Evolutionary conservation across 2,113 vertebrate species (phyloP).

Genomic region (Cheilinus undulatus): DNA sequence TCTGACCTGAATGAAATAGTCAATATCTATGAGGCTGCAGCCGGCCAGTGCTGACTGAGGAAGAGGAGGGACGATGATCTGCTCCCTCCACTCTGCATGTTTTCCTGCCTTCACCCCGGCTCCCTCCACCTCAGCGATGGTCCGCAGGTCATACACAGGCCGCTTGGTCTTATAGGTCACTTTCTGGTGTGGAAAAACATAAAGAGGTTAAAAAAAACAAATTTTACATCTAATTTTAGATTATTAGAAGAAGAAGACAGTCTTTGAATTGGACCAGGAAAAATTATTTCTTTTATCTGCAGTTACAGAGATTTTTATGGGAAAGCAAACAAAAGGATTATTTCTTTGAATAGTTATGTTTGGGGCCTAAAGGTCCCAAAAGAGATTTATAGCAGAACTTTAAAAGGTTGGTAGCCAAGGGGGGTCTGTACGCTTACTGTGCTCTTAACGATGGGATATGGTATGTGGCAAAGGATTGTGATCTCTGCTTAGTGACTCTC

Average conservation of each 20-base stretch:
- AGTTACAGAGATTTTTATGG: not conserved
- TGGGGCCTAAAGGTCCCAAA: not conserved
- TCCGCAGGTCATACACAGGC: slow-evolving; percentile 90
- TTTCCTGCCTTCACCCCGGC: slow-evolving; percentile 93
- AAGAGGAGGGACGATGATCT: slow-evolving; percentile 94
- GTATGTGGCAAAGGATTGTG: not conserved
- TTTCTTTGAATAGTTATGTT: not conserved
- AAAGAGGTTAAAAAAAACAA: not conserved
- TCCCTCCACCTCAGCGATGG: slow-evolving; percentile 94
- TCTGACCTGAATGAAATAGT: slow-evolving; percentile 94
- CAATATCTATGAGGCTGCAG: slow-evolving; percentile 94
- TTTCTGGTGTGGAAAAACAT: slow-evolving; percentile 82
- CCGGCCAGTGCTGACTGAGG: slow-evolving; percentile 92
- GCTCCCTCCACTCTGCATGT: slow-evolving; percentile 93
- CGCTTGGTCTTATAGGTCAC: slow-evolving; percentile 94
- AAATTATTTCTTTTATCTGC: not conserved
- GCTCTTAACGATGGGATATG: not conserved
- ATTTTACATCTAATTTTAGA: not conserved
- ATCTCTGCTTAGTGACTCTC: too few relatives aligned
- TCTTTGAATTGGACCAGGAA: slow-evolving; percentile 1
- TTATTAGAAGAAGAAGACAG: not conserved
- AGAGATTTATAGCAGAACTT: slow-evolving; percentile 19
- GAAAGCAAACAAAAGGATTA: not conserved
- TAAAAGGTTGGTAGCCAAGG: not conserved
- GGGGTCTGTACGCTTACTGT: not conserved